phyloP scores from a whole-genome alignment of 2,113 vertebrate species.

The Otocyon megalotis region DNA sequence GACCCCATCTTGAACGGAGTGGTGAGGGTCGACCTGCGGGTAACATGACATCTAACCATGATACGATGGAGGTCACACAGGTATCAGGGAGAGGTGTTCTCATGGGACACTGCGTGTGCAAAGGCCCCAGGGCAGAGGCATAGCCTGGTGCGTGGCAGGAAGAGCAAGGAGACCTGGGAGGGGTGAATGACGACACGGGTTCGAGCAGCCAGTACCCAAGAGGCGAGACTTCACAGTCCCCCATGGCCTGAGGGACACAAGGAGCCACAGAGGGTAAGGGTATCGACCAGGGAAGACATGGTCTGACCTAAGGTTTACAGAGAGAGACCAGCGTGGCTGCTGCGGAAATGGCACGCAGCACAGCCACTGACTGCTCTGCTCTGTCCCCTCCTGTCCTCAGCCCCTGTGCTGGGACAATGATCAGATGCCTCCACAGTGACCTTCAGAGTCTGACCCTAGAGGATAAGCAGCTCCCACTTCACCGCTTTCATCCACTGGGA shows the following conservation, averaged over 20 bases:
- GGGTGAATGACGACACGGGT: not conserved
- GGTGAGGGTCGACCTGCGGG: not conserved
- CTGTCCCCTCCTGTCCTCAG: not conserved
- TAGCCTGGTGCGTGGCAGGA: not conserved
- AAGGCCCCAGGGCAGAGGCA: not conserved
- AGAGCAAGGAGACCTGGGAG: too few species aligned
- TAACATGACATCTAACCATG: too few species aligned
- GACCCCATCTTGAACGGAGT: not conserved
- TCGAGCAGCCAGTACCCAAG: fast-evolving
- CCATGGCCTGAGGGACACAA: fast-evolving
- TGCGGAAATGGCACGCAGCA: not conserved
- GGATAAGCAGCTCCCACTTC: not conserved
- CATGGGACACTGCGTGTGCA: too few species aligned
- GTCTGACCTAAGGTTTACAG: not conserved
- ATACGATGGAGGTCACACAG: not conserved
- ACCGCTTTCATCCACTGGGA: not conserved
- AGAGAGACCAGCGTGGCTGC: not conserved
- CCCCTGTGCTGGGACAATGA: not conserved
- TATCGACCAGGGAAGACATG: not conserved
- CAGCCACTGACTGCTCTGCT: not conserved
- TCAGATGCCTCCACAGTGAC: too few species aligned
- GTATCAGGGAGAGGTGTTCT: not conserved
- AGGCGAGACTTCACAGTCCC: not conserved
- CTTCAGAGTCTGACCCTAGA: not conserved
- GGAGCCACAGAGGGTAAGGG: not conserved